A percentile compares a stretch with the other conserved stretches of the same genome.
These are phyloP conservation scores for Myotis brandtii DNA, from an alignment of 2,113 vertebrate genomes.

Conservation along the genomic window DNA sequence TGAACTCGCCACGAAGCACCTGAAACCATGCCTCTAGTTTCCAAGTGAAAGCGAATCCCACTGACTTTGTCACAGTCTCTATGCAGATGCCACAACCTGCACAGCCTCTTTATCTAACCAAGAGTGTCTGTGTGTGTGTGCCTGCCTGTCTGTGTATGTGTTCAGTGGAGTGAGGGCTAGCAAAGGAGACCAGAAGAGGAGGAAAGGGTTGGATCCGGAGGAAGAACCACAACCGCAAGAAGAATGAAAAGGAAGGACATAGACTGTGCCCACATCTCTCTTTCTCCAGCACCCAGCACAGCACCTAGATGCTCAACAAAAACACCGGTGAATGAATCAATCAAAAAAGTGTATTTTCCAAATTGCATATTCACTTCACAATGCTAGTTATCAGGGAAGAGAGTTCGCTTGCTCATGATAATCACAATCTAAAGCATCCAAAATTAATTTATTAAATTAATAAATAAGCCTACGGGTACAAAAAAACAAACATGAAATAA, in stretches of 20 bases:
- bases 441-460: background rate
- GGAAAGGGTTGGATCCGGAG: background rate
- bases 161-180: background rate
- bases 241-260: background rate
- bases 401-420: background rate
- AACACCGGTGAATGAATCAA: background rate
- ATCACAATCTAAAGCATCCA: background rate
- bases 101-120: background rate
- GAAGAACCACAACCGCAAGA: background rate
- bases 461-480: background rate
- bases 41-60: constrained; percentile 69
- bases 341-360: background rate
- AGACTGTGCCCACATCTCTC: background rate
- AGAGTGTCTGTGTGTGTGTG: background rate
- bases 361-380: background rate
- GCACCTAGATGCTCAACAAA: background rate
- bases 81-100: background rate
- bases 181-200: background rate
- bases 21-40: constrained; percentile 67
- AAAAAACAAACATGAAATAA: background rate
- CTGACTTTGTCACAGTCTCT: constrained; percentile 8
- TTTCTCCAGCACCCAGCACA: background rate
- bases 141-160: background rate
- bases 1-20: constrained; percentile 1
- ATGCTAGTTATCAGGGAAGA: background rate